Conservation (phyloP, 2,888 invertebrate species). For the Dynastes maya region DNA sequence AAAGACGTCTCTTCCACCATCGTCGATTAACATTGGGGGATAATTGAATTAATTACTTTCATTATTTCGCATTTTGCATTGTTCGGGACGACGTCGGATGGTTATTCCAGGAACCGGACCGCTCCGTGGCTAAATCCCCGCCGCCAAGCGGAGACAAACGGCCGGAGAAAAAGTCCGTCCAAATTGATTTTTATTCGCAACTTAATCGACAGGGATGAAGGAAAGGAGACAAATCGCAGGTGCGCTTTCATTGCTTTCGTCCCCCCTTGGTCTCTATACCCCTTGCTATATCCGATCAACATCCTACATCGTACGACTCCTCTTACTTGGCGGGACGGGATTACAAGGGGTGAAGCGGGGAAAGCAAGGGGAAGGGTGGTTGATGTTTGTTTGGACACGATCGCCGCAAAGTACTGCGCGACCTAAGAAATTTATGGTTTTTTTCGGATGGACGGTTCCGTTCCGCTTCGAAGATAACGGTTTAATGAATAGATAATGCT, state of each 20-base stretch:
- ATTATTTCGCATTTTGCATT: conserved; percentile 71
- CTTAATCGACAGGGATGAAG: conserved; percentile 51
- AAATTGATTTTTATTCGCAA: conserved; percentile 68
- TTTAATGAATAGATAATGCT: conserved; percentile 6
- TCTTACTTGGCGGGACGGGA: too few species aligned
- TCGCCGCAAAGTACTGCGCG: conserved; percentile 12
- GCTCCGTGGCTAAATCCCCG: conserved; percentile 64
- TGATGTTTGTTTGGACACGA: conserved; percentile 27
- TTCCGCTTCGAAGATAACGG: neutral
- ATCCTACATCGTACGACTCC: neutral
- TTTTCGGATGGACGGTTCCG: conserved; percentile 18
- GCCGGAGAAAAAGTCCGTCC: conserved; percentile 60
- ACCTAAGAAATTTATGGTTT: conserved; percentile 25
- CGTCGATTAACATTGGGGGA: conserved; percentile 59
- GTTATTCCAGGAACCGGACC: conserved; percentile 58
- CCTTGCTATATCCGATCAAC: too few species aligned
- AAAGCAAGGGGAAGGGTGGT: neutral
- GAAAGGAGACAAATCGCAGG: conserved; percentile 50
- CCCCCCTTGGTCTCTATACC: neutral
- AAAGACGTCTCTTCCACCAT: neutral
- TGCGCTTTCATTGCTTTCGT: conserved; percentile 34
- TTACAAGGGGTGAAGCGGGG: too few species aligned
- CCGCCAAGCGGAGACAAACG: conserved; percentile 70
- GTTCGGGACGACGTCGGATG: conserved; percentile 63
- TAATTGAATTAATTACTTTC: conserved; percentile 74